Conservation (phyloP, 2,888 invertebrate genomes). For the Apoda limacodes region DNA sequence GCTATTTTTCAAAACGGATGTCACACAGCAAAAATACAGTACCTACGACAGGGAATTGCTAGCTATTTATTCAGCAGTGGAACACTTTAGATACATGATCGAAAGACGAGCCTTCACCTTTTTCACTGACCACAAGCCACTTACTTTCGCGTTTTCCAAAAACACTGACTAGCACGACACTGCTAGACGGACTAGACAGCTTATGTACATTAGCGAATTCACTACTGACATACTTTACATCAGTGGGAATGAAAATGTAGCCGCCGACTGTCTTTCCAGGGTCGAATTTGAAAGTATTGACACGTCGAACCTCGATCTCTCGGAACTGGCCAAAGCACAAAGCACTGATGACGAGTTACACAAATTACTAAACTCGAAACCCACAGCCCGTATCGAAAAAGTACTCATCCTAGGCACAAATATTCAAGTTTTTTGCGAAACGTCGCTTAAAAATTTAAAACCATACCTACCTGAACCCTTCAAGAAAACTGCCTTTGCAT, state of each 20-base stretch:
- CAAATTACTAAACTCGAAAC: too few species aligned
- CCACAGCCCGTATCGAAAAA: too few species aligned
- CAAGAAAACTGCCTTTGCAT: too few species aligned
- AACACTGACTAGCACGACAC: slow-evolving; percentile 9
- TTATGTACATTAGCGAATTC: slow-evolving; percentile 14
- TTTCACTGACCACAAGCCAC: slow-evolving; percentile 13
- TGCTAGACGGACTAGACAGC: slow-evolving; percentile 9
- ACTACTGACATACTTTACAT: too few species aligned
- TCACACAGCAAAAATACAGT: slow-evolving; percentile 25
- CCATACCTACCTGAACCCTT: too few species aligned
- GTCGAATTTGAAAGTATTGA: slow-evolving; percentile 8
- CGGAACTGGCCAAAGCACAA: slow-evolving; percentile 9
- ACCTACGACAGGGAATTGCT: slow-evolving; percentile 20
- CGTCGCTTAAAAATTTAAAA: too few species aligned
- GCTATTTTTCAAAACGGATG: slow-evolving; percentile 30
- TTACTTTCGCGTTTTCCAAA: slow-evolving; percentile 12
- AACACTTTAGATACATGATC: slow-evolving; percentile 17
- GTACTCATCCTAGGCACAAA: too few species aligned
- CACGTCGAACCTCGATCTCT: slow-evolving; percentile 9
- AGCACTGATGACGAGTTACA: too few species aligned
- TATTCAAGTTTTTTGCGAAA: too few species aligned
- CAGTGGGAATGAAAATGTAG: slow-evolving; percentile 9
- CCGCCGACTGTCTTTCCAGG: slow-evolving; percentile 11
- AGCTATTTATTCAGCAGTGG: slow-evolving; percentile 16
- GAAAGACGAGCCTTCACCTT: slow-evolving; percentile 16